Evolutionary conservation across 1,140 invertebrate genomes (phyloP).

Genomic region (Brachionus calyciflorus): DNA sequence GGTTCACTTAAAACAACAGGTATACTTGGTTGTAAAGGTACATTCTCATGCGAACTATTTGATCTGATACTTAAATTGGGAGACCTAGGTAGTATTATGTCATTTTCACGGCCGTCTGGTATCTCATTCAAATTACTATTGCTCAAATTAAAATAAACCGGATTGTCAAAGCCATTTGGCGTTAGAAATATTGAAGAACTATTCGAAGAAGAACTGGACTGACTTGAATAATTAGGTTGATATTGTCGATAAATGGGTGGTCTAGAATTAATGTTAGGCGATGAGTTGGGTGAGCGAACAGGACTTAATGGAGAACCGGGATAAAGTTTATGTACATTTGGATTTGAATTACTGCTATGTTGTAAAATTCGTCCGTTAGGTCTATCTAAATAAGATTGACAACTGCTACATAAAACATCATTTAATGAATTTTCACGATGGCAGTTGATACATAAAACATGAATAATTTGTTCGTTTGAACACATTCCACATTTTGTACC

Average conservation of each 20-base stretch:
- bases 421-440: not conserved
- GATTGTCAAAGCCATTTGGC: not conserved
- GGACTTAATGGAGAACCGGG: not conserved
- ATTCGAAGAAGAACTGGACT: not conserved
- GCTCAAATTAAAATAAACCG: constrained; percentile 28
- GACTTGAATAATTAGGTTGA: not conserved
- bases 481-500: too few species aligned
- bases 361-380: not conserved
- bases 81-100: not conserved
- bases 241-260: not conserved
- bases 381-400: not conserved
- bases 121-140: not conserved
- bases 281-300: too few species aligned
- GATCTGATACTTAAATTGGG: not conserved
- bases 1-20: not conserved
- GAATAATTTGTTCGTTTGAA: too few species aligned
- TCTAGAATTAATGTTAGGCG: not conserved
- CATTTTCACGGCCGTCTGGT: not conserved
- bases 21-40: not conserved
- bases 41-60: not conserved
- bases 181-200: too few species aligned
- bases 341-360: not conserved
- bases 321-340: not conserved
- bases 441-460: too few species aligned
- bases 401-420: not conserved